phyloP scores from a whole-genome alignment of 2,113 vertebrate genomes.

The Ameiurus melas region DNA sequence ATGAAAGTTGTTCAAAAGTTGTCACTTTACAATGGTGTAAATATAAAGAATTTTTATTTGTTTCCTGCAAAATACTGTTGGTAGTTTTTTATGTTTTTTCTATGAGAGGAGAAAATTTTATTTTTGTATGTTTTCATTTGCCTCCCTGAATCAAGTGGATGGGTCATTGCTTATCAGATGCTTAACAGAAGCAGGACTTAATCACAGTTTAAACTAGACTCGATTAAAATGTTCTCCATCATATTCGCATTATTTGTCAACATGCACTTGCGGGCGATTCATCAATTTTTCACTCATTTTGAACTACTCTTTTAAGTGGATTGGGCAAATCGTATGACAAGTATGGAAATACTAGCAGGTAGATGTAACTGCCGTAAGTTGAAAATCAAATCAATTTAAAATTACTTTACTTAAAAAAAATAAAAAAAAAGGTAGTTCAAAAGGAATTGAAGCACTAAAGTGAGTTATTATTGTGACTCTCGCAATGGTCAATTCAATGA shows the following conservation, averaged over 20 bases:
- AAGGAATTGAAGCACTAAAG: not conserved
- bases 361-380: not conserved
- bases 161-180: slow-evolving; percentile 60
- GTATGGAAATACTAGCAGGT: not conserved
- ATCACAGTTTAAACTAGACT: not conserved
- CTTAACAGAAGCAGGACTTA: slow-evolving; percentile 45
- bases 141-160: slow-evolving; percentile 56
- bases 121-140: slow-evolving; percentile 62
- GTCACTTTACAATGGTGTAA: slow-evolving; percentile 42
- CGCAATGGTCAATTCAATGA: not conserved
- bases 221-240: not conserved
- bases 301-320: not conserved
- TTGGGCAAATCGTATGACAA: too few relatives aligned
- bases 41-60: slow-evolving; percentile 53
- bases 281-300: not conserved
- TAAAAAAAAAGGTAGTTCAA: not conserved
- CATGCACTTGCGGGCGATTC: not conserved
- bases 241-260: not conserved
- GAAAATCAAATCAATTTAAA: not conserved
- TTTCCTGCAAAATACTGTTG: slow-evolving; percentile 54
- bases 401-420: not conserved
- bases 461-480: not conserved
- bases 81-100: slow-evolving; percentile 66
- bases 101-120: slow-evolving; percentile 55
- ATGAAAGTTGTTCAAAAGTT: slow-evolving; percentile 15